Evolutionary conservation across 2,888 invertebrate genomes (phyloP).

Genomic region (Eristalis intricaria): DNA sequence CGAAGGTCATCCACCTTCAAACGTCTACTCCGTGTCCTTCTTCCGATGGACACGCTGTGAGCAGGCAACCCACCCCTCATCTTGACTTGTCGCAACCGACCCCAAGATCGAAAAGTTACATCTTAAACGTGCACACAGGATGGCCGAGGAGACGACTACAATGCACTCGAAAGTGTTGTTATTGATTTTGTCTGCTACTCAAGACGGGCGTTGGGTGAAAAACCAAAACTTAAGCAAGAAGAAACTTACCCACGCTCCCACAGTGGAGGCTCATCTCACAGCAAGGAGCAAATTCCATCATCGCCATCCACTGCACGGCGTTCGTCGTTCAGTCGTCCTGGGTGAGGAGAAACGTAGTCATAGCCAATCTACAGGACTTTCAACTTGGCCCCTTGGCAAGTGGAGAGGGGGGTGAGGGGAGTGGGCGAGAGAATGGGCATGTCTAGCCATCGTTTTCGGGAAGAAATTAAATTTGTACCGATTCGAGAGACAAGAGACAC

Average conservation of each 20-base stretch:
- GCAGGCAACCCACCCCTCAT: background rate
- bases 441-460: slow-evolving; percentile 58
- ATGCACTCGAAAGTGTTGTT: slow-evolving; percentile 37
- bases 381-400: slow-evolving; percentile 69
- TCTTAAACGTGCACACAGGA: slow-evolving; percentile 4
- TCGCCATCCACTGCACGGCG: background rate
- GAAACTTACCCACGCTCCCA: background rate
- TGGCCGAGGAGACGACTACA: slow-evolving; percentile 14
- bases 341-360: background rate
- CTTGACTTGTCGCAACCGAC: background rate
- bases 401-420: slow-evolving; percentile 39
- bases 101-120: slow-evolving; percentile 9
- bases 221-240: slow-evolving; percentile 1
- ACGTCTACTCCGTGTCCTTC: background rate
- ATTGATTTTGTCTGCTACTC: slow-evolving; percentile 60
- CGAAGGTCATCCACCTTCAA: background rate
- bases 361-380: slow-evolving; percentile 66
- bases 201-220: background rate
- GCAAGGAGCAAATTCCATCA: background rate
- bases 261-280: background rate
- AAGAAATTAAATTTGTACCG: slow-evolving; percentile 54
- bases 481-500: slow-evolving; percentile 55
- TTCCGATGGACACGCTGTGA: background rate
- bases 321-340: background rate
- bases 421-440: slow-evolving; percentile 8